Conservation (phyloP, 2,797 vertebrate species). For the Crenuchus spilurus region DNA sequence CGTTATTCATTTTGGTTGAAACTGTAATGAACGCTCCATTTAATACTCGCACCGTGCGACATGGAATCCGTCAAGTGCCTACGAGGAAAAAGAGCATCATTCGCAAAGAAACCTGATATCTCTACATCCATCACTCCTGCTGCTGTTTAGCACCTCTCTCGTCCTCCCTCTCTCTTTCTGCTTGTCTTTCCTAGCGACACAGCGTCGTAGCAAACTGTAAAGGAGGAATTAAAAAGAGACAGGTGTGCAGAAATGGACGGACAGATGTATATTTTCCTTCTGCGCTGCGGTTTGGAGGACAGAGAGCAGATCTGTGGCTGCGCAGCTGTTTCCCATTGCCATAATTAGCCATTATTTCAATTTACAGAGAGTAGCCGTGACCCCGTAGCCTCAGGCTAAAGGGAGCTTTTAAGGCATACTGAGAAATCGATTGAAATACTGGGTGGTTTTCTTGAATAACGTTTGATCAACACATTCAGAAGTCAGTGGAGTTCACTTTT, state of each 20-base stretch:
- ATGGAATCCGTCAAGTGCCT: slow-evolving; percentile 62
- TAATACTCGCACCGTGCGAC: slow-evolving; percentile 52
- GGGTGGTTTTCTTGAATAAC: slow-evolving; percentile 27
- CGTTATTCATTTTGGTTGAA: slow-evolving; percentile 60
- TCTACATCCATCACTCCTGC: slow-evolving; percentile 50
- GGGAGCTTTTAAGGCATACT: background rate
- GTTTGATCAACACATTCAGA: slow-evolving; percentile 41
- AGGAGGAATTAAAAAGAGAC: slow-evolving; percentile 51
- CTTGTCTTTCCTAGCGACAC: slow-evolving; percentile 18
- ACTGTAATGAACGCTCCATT: slow-evolving; percentile 63
- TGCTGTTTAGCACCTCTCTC: slow-evolving; percentile 24
- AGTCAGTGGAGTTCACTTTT: background rate
- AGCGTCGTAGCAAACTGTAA: slow-evolving; percentile 12
- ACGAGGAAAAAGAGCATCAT: slow-evolving; percentile 60
- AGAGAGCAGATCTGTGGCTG: slow-evolving; percentile 38
- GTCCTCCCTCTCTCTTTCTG: slow-evolving; percentile 38
- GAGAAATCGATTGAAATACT: slow-evolving; percentile 37
- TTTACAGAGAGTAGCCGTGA: slow-evolving; percentile 58
- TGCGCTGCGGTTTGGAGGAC: slow-evolving; percentile 39
- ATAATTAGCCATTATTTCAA: slow-evolving; percentile 54
- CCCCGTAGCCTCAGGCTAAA: slow-evolving; percentile 14
- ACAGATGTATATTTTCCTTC: slow-evolving; percentile 60
- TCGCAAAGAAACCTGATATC: slow-evolving; percentile 50
- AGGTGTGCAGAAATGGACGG: slow-evolving; percentile 57
- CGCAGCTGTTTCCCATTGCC: slow-evolving; percentile 72